Percentiles rank a stretch among this genome's conserved stretches.
These are phyloP conservation scores for Platysternon megacephalum DNA, from an alignment of 2,113 vertebrate species.

Conservation along the genomic window DNA sequence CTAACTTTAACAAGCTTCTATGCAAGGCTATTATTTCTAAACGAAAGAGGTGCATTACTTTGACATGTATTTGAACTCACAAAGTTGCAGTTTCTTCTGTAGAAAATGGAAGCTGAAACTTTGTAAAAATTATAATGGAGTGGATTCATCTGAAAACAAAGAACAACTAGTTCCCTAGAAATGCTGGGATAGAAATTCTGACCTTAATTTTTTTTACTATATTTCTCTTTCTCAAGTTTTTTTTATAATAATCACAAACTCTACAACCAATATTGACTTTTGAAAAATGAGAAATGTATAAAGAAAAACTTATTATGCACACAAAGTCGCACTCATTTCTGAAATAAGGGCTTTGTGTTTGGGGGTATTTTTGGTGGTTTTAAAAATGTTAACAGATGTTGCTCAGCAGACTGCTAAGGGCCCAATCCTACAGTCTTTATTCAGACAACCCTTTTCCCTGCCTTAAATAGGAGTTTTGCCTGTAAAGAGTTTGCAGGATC, in stretches of 20 bases:
- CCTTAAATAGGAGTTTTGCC: constrained; percentile 16
- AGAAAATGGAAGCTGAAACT: constrained; percentile 30
- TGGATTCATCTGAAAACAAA: constrained; percentile 69
- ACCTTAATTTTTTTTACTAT: constrained; percentile 42
- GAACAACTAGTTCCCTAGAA: constrained; percentile 70
- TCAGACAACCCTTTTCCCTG: constrained; percentile 9
- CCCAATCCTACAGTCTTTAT: constrained; percentile 22
- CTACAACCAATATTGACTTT: constrained; percentile 33
- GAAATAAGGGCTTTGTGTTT: constrained; percentile 22
- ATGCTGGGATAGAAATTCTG: constrained; percentile 53
- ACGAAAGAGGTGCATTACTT: constrained; percentile 24
- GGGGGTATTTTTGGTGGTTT: constrained; percentile 39
- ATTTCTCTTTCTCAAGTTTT: not conserved
- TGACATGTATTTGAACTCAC: constrained; percentile 51
- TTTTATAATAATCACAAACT: constrained; percentile 32
- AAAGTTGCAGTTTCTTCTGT: constrained; percentile 47
- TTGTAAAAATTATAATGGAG: constrained; percentile 41
- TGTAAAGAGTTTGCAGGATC: not conserved
- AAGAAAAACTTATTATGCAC: constrained; percentile 31
- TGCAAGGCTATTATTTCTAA: constrained; percentile 32
- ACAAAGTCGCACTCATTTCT: constrained; percentile 14
- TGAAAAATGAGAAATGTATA: constrained; percentile 13
- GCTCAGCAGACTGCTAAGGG: constrained; percentile 57
- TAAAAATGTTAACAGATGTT: constrained; percentile 70
- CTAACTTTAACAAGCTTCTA: not conserved